Percentiles rank a stretch among this genome's conserved stretches.
These are phyloP conservation scores for Agelastica alni DNA, from an alignment of 2,888 invertebrate species.

Conservation along the genomic window DNA sequence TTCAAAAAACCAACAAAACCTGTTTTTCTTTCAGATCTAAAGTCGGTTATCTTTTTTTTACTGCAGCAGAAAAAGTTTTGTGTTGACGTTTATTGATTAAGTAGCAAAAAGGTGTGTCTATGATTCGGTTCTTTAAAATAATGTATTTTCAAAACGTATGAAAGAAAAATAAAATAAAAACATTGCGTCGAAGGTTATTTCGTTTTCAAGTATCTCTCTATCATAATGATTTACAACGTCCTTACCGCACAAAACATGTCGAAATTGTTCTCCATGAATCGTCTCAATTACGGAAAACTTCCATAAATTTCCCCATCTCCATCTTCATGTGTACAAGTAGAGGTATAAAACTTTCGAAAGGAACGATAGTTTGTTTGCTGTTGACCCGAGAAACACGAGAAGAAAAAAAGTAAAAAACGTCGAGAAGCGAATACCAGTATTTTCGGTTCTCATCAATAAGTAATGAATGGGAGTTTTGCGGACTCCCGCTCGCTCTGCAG, in stretches of 20 bases:
- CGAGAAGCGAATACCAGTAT: conserved; percentile 30
- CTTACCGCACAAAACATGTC: conserved; percentile 11
- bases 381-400: conserved; percentile 31
- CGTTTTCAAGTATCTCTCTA: too few relatives aligned
- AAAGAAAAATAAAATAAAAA: too few relatives aligned
- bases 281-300: conserved; percentile 19
- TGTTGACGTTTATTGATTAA: too few relatives aligned
- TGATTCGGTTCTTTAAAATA: too few relatives aligned
- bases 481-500: conserved; percentile 37
- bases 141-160: too few relatives aligned
- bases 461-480: conserved; percentile 43
- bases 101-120: too few relatives aligned
- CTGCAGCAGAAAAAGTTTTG: too few relatives aligned
- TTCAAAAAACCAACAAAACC: too few relatives aligned
- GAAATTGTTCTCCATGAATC: conserved; percentile 12
- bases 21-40: too few relatives aligned
- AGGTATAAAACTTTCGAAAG: conserved; percentile 20
- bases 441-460: conserved; percentile 44
- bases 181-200: too few relatives aligned
- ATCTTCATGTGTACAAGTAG: conserved; percentile 9
- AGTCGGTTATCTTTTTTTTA: too few relatives aligned
- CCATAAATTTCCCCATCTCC: conserved; percentile 22
- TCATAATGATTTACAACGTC: not conserved
- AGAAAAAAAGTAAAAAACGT: conserved; percentile 32
- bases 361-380: conserved; percentile 37